Base-by-base conservation (phyloP, 2,113 vertebrate species). In the Tiliqua scincoides region DNA sequence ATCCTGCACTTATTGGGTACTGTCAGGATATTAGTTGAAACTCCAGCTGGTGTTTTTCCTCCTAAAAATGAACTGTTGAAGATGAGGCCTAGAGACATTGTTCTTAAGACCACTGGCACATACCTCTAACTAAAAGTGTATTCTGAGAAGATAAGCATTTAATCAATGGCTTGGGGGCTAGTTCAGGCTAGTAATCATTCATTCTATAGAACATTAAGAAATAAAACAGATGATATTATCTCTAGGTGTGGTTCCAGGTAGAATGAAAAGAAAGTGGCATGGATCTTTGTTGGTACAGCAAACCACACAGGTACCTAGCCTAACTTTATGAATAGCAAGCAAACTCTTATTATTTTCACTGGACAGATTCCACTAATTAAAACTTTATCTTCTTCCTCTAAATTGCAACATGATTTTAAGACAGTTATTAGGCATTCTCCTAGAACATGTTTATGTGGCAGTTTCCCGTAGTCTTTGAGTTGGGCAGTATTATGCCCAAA, bases 101-200 rank as follows among this genome's bases (percentile, higher is more conserved):
- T 73, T 83, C 76, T 62, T 77, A n/a, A 37, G 76, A 79, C 14
- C 17, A 80, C 21, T 86, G 67, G 68, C 75, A 87, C 11, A 48
- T 83, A 79, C 18, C 12, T 70, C 3, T 70, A 72, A 6, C 27
- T 83, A 43, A 89, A 87, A 21, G 80, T 68, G 27, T 57, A 10
- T 88, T 90, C 73, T 15, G 72, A n/a, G n/a, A 82, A 89, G 65
- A 17, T 1, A 65, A 89, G 68, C 30, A 85, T 81, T 87, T 59
- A 35, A 83, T 83, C 80, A 81, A 81, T 48, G 35, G 77, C 6
- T 67, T 25, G 79, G 63, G n/a, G 79, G 73, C 80, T 61, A 57
- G 81, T 27, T 86, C 37, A 63, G 89, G 78, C 83, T 62, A 70
- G 57, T 48, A 74, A 43, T 72, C 10, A 79, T 78, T 65, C 1